Evolutionary conservation across 1,140 invertebrate species (phyloP).

Genomic region (Procambarus clarkii): DNA sequence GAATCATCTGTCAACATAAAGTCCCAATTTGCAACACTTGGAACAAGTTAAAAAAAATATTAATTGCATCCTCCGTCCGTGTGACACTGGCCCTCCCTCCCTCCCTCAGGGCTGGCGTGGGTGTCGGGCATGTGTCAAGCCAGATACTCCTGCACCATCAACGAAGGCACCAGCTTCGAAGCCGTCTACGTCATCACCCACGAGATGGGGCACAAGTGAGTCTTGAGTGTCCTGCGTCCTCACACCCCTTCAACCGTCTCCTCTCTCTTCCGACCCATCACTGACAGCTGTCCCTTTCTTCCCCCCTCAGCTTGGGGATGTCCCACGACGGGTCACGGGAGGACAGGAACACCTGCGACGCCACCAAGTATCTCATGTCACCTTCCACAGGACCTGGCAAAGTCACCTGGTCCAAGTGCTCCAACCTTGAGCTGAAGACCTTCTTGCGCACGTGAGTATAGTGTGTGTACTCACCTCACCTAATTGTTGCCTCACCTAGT

Average conservation of each 20-base stretch:
- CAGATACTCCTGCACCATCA: conserved; percentile 76
- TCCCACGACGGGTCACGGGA: conserved; percentile 63
- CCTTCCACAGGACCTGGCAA: conserved; percentile 77
- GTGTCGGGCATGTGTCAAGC: conserved; percentile 76
- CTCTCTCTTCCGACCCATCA: not conserved
- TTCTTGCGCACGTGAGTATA: conserved; percentile 66
- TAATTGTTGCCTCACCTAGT: no score
- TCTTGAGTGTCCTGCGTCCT: no score
- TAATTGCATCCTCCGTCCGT: no score
- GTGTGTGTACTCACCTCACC: no score
- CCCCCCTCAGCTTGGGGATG: conserved; percentile 64
- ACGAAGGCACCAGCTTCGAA: conserved; percentile 76
- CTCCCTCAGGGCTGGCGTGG: conserved; percentile 75
- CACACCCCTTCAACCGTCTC: not conserved
- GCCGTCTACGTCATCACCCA: conserved; percentile 76
- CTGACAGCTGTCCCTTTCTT: not conserved
- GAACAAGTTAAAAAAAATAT: no score
- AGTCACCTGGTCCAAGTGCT: conserved; percentile 77
- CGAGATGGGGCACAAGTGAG: conserved; percentile 77
- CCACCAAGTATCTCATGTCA: conserved; percentile 75
- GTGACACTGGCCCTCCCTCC: not conserved
- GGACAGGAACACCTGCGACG: conserved; percentile 74
- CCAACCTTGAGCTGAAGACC: conserved; percentile 71
- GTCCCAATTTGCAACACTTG: no score
- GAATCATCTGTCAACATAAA: no score